phyloP scores from a whole-genome alignment of 1,140 invertebrate species.

The Drosophila pallidifrons region DNA sequence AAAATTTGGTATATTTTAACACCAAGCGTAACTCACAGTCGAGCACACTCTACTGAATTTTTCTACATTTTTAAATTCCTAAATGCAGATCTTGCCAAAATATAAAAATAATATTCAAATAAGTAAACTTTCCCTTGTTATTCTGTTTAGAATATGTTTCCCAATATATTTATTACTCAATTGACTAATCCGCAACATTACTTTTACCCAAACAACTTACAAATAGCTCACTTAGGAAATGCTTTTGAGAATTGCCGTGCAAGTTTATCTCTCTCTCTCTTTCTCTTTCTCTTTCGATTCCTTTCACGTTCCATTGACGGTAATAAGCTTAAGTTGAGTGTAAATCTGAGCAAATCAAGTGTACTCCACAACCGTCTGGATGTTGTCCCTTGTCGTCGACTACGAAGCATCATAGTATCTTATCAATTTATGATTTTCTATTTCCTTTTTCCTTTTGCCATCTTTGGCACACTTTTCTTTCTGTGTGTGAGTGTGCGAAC shows the following conservation, averaged over 20 bases:
- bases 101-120: no score
- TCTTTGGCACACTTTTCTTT: not conserved
- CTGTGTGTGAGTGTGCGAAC: not conserved
- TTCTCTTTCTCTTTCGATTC: not conserved
- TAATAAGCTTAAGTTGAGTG: slow-evolving; percentile 16
- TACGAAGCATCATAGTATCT: not conserved
- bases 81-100: no score
- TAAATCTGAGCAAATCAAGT: slow-evolving; percentile 10
- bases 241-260: not conserved
- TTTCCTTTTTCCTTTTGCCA: slow-evolving; percentile 25
- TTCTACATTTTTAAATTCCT: no score
- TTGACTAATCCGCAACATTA: no score
- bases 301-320: not conserved
- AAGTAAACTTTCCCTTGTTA: no score
- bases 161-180: no score
- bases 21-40: no score
- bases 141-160: no score
- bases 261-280: not conserved
- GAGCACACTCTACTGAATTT: no score
- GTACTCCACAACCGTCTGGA: not conserved
- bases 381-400: not conserved
- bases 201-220: no score
- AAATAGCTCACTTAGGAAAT: not conserved
- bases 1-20: no score
- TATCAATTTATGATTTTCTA: slow-evolving; percentile 31